A percentile compares a stretch with the other conserved stretches of the same genome.
phyloP scores from a whole-genome alignment of 2,888 invertebrate species.

The Brenthis hecate region DNA sequence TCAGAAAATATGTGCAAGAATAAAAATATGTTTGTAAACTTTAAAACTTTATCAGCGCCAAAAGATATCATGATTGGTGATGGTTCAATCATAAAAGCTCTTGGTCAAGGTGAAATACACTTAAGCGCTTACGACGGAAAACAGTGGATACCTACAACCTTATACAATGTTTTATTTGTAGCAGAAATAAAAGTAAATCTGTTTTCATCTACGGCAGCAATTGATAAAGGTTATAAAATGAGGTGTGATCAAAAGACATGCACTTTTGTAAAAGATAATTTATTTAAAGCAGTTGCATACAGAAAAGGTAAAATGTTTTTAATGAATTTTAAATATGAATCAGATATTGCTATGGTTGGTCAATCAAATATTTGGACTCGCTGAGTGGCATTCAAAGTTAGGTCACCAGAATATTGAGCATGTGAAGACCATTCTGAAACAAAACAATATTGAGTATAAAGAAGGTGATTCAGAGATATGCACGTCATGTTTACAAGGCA shows the following conservation, averaged over 20 bases:
- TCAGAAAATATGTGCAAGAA: too few species aligned
- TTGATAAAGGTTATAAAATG: background rate
- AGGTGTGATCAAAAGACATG: background rate
- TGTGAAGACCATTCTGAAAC: too few species aligned
- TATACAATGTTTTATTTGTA: too few species aligned
- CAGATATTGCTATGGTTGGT: background rate
- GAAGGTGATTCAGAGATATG: too few species aligned
- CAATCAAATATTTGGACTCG: background rate
- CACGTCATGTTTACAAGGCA: too few species aligned
- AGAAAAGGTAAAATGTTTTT: too few species aligned
- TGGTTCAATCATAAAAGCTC: conserved; percentile 2
- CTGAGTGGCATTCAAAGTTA: too few species aligned
- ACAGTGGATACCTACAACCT: background rate
- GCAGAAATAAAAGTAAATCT: too few species aligned
- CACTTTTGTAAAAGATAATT: background rate
- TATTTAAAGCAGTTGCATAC: background rate
- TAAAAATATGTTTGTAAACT: conserved; percentile 2
- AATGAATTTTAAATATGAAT: background rate
- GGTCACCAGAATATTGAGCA: too few species aligned
- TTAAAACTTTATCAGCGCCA: conserved; percentile 2
- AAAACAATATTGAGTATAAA: too few species aligned
- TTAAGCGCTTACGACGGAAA: conserved; percentile 1
- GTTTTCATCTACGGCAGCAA: too few species aligned
- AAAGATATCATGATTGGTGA: conserved; percentile 4
- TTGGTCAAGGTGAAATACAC: conserved; percentile 6